A percentile compares a stretch with the other conserved stretches of the same genome.
These are phyloP conservation scores for Machimus rusticus DNA, from an alignment of 2,888 invertebrate species.

Conservation along the genomic window DNA sequence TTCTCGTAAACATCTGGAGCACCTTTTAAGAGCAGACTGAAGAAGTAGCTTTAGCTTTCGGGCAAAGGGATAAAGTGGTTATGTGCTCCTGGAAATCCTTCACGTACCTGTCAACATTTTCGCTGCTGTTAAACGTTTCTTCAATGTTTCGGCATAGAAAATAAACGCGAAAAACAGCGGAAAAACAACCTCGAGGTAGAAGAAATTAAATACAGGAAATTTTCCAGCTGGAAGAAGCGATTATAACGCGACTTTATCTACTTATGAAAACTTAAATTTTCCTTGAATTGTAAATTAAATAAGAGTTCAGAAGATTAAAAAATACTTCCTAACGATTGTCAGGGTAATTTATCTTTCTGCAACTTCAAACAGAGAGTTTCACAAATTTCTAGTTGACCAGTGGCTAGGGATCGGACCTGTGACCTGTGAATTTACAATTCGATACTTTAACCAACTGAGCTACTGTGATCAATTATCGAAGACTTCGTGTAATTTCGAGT, in stretches of 20 bases:
- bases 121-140: background rate
- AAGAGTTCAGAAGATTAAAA: background rate
- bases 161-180: background rate
- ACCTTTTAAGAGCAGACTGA: background rate
- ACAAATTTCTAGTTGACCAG: no score
- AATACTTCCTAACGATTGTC: no score
- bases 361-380: no score
- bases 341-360: no score
- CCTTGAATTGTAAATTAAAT: conserved; percentile 2
- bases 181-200: background rate
- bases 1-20: background rate
- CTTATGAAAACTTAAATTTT: background rate
- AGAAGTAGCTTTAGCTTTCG: background rate
- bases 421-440: no score
- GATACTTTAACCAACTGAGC: no score
- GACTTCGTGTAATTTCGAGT: no score
- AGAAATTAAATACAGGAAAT: background rate
- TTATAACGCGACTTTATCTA: background rate
- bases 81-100: background rate
- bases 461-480: no score
- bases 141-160: background rate
- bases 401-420: no score
- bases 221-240: background rate
- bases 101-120: background rate
- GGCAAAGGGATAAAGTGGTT: background rate